A percentile compares a stretch with the other conserved stretches of the same genome.
Evolutionary conservation across 2,888 invertebrate species (phyloP).

Genomic region (Marasmarcha lunaedactyla): DNA sequence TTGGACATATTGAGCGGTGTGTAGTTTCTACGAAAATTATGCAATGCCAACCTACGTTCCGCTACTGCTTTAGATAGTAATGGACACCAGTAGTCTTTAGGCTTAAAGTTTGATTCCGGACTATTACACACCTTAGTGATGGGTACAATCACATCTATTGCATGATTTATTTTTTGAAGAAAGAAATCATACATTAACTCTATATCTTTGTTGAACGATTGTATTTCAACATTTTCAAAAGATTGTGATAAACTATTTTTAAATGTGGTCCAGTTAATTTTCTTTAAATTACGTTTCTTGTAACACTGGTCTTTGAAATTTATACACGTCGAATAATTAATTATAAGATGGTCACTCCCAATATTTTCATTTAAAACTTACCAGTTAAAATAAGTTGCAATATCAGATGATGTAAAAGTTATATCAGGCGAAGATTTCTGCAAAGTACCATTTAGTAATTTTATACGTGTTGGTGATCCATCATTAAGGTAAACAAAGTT

Average conservation of each 20-base stretch:
- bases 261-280: neutral
- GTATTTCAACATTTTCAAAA: too few relatives aligned
- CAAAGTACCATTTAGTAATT: slow-evolving; percentile 3
- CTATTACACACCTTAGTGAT: too few relatives aligned
- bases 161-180: too few relatives aligned
- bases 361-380: slow-evolving; percentile 3
- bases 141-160: too few relatives aligned
- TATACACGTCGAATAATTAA: too few relatives aligned
- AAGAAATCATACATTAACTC: too few relatives aligned
- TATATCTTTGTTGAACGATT: too few relatives aligned
- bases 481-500: slow-evolving; percentile 4
- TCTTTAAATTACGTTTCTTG: neutral
- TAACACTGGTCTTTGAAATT: neutral
- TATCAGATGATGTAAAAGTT: slow-evolving; percentile 2
- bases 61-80: too few relatives aligned
- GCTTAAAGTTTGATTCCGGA: too few relatives aligned
- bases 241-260: neutral
- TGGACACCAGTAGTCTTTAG: too few relatives aligned
- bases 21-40: neutral
- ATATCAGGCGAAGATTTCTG: slow-evolving; percentile 8
- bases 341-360: slow-evolving; percentile 5
- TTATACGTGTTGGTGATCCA: slow-evolving; percentile 5
- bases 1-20: neutral
- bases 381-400: slow-evolving; percentile 6
- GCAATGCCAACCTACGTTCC: too few relatives aligned